A percentile compares a stretch with the other conserved stretches of the same genome.
Evolutionary conservation across 1,140 invertebrate species (phyloP).

Genomic region (Tribolium castaneum): DNA sequence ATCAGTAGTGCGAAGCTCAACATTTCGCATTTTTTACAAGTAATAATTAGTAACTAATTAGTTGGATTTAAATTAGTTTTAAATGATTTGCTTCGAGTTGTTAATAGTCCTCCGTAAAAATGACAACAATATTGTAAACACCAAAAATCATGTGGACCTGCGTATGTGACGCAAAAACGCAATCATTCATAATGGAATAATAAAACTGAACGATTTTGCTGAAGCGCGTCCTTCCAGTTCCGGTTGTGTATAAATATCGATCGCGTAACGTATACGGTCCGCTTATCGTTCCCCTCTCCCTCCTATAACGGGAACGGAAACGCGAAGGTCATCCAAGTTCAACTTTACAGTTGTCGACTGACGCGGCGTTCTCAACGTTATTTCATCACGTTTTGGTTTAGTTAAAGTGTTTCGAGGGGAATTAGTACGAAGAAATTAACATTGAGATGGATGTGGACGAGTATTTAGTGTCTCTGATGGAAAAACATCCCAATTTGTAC

Average conservation of each 20-base stretch:
- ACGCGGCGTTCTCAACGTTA: background rate
- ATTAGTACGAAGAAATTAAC: background rate
- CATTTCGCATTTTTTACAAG: too few species aligned
- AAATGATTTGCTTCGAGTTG: too few species aligned
- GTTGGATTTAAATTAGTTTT: too few species aligned
- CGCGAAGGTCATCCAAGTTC: constrained; percentile 3
- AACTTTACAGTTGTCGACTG: constrained; percentile 8
- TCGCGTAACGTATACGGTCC: background rate
- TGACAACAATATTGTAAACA: too few species aligned
- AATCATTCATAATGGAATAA: too few species aligned
- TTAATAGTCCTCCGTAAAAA: too few species aligned
- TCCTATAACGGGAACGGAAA: constrained; percentile 26
- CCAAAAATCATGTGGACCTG: too few species aligned
- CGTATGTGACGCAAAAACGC: too few species aligned
- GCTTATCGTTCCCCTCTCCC: background rate
- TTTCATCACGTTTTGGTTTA: background rate
- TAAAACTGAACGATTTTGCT: background rate
- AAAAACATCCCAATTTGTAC: background rate
- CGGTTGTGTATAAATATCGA: background rate
- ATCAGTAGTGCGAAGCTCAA: too few species aligned
- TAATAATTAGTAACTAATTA: too few species aligned
- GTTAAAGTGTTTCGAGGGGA: background rate
- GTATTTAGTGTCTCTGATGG: background rate
- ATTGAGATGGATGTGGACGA: background rate
- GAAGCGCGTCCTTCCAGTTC: background rate